Evolutionary conservation across 1,140 invertebrate genomes (phyloP).

Genomic region (Brachionus asplanchnoidis): DNA sequence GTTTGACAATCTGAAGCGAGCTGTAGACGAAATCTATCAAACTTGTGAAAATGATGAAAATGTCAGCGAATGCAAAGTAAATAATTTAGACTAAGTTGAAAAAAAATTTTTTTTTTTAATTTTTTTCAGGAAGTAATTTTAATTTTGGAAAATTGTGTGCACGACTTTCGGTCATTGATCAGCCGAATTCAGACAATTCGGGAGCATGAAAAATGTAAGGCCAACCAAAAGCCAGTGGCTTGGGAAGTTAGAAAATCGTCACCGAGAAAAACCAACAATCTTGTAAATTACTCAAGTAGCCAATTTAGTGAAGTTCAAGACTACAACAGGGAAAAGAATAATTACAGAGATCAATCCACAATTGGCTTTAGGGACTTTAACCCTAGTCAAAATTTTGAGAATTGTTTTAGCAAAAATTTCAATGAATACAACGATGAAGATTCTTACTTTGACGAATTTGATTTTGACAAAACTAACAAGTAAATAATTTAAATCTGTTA

Average conservation of each 20-base stretch:
- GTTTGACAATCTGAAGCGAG: constrained; percentile 84
- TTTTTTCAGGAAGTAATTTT: constrained; percentile 80
- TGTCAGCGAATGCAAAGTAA: constrained; percentile 64
- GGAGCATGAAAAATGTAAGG: constrained; percentile 78
- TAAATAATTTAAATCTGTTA: background rate
- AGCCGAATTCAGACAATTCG: constrained; percentile 86
- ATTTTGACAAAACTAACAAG: background rate
- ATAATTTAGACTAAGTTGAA: background rate
- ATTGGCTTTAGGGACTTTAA: constrained; percentile 10
- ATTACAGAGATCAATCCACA: background rate
- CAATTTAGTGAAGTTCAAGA: background rate
- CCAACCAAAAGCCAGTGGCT: constrained; percentile 74
- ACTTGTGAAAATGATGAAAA: constrained; percentile 66
- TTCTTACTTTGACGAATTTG: constrained; percentile 12
- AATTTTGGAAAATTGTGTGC: constrained; percentile 83
- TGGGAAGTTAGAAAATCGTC: constrained; percentile 92
- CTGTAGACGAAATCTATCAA: constrained; percentile 69
- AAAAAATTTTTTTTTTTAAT: constrained; percentile 29
- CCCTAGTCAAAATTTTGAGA: background rate
- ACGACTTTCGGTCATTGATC: constrained; percentile 84
- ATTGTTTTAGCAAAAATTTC: background rate
- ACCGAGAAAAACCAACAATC: constrained; percentile 59
- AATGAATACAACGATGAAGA: constrained; percentile 2
- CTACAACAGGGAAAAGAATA: background rate
- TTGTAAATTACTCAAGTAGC: background rate